These are phyloP conservation scores for Formica selysi DNA, from an alignment of 1,140 invertebrate genomes.

Conservation along the genomic window DNA sequence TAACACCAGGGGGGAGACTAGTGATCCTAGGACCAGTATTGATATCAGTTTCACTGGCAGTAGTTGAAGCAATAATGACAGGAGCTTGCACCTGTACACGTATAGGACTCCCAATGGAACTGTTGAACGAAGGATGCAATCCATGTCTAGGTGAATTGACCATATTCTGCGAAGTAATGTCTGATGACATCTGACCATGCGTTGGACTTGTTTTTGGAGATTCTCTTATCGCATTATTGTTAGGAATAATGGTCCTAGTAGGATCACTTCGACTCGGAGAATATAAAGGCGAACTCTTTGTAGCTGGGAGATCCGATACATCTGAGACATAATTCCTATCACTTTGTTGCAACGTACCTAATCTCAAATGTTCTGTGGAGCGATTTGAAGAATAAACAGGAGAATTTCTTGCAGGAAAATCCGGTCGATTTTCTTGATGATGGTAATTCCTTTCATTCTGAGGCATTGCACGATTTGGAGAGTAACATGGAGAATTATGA, in stretches of 20 bases:
- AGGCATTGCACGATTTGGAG: conserved; percentile 77
- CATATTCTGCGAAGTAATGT: conserved; percentile 65
- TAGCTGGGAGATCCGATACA: conserved; percentile 65
- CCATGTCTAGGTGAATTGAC: conserved; percentile 71
- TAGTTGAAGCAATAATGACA: conserved; percentile 78
- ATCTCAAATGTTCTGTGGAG: conserved; percentile 74
- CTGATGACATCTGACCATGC: conserved; percentile 64
- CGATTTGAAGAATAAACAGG: conserved; percentile 78
- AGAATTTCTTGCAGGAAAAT: conserved; percentile 78
- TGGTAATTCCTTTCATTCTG: conserved; percentile 78
- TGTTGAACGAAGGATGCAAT: conserved; percentile 58
- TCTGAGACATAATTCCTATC: conserved; percentile 77
- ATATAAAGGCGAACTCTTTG: conserved; percentile 72
- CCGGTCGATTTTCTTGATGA: conserved; percentile 74
- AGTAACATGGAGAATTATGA: conserved; percentile 78
- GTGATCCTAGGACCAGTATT: conserved; percentile 81
- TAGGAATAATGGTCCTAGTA: conserved; percentile 58
- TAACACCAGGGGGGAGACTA: conserved; percentile 84
- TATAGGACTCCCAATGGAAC: conserved; percentile 68
- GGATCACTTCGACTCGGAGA: conserved; percentile 68
- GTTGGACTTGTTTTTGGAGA: conserved; percentile 79
- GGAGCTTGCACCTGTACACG: conserved; percentile 82
- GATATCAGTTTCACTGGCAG: conserved; percentile 70
- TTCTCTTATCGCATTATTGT: conserved; percentile 71
- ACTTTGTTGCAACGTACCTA: conserved; percentile 71